phyloP scores from a whole-genome alignment of 2,888 invertebrate species.

The Nephrotoma appendiculata region DNA sequence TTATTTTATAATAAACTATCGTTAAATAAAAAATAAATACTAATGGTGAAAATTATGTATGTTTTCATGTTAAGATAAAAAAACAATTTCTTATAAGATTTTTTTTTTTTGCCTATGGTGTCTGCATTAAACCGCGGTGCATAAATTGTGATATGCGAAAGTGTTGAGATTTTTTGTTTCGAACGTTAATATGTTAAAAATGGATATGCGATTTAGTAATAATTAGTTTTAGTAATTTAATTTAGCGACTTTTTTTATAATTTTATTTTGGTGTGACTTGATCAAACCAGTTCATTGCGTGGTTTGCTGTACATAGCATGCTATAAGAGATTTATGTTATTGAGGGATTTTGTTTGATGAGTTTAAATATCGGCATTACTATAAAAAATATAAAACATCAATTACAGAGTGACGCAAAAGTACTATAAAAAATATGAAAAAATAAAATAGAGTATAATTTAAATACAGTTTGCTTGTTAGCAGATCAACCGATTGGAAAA shows the following conservation, averaged over 20 bases:
- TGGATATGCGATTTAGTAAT: not conserved
- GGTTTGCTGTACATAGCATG: not conserved
- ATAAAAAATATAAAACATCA: not conserved
- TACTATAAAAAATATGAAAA: too few relatives aligned
- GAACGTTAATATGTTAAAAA: not conserved
- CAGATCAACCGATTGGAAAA: too few relatives aligned
- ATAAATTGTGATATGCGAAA: not conserved
- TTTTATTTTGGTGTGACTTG: not conserved
- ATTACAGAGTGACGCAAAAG: too few relatives aligned
- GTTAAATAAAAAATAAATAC: not conserved
- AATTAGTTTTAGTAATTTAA: not conserved
- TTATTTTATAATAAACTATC: not conserved
- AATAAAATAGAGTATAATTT: too few relatives aligned
- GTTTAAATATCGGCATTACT: not conserved
- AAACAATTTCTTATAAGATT: not conserved
- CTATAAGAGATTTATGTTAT: not conserved
- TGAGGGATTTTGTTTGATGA: not conserved
- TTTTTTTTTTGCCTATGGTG: not conserved
- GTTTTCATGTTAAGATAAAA: not conserved
- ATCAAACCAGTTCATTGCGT: not conserved
- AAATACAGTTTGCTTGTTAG: too few relatives aligned
- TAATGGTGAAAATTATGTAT: not conserved
- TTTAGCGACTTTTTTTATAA: not conserved
- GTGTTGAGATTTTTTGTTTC: not conserved
- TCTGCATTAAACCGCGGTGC: not conserved